Conservation (phyloP, 1,140 invertebrate species). For the Coptotermes formosanus region DNA sequence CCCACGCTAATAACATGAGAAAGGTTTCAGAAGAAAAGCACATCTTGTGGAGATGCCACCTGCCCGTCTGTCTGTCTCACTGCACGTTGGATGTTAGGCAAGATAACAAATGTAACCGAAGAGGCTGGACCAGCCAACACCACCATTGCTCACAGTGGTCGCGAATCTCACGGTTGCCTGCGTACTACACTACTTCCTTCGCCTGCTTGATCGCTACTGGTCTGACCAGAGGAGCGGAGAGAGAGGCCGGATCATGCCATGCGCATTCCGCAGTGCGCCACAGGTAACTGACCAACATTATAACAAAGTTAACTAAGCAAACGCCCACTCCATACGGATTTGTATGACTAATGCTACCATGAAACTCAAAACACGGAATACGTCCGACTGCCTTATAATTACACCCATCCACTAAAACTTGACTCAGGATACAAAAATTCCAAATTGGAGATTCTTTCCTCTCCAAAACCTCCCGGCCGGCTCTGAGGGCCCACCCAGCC, state of each 20-base stretch:
- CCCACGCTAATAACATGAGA: background rate
- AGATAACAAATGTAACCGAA: background rate
- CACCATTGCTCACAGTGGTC: too few species aligned
- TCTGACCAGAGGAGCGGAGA: background rate
- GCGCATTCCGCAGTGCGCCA: background rate
- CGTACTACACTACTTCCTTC: background rate
- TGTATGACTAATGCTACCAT: too few species aligned
- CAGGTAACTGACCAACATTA: slow-evolving; percentile 15
- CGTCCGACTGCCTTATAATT: too few species aligned
- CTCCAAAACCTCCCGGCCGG: too few species aligned
- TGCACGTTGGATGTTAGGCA: background rate
- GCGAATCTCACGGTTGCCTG: background rate
- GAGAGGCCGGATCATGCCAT: background rate
- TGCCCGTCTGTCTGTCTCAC: background rate
- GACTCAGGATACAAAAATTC: too few species aligned
- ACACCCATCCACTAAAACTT: too few species aligned
- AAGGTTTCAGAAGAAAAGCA: background rate
- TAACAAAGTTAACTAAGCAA: slow-evolving; percentile 15
- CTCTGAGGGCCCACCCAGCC: too few species aligned
- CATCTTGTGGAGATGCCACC: background rate
- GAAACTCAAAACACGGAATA: too few species aligned
- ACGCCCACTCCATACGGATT: background rate
- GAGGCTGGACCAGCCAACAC: background rate
- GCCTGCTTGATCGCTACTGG: background rate
- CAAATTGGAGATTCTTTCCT: too few species aligned